Conservation (phyloP, 2,797 vertebrate species). For the Gymnothorax reevesii region DNA sequence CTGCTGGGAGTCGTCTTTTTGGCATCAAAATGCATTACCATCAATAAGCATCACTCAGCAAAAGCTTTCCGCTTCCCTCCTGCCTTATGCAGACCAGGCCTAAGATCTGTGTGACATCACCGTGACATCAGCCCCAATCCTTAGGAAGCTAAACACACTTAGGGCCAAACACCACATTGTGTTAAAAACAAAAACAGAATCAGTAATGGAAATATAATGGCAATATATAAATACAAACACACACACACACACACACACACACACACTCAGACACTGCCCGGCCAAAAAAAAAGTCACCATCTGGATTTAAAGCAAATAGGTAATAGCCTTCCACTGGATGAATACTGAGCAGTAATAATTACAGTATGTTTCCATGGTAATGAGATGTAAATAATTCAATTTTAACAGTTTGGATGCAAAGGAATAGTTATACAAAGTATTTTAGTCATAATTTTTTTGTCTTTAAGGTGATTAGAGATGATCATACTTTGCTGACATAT, state of each 20-base stretch:
- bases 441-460: background rate
- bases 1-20: background rate
- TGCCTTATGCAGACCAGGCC: background rate
- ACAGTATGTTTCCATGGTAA: background rate
- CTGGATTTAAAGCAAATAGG: too few relatives aligned
- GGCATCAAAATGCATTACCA: background rate
- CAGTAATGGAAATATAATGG: too few relatives aligned
- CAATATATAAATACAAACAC: too few relatives aligned
- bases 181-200: background rate
- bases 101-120: background rate
- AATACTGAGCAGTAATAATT: too few relatives aligned
- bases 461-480: background rate
- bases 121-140: background rate
- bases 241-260: too few relatives aligned
- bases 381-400: conserved; percentile 15
- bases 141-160: too few relatives aligned
- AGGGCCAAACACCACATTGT: background rate
- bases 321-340: too few relatives aligned
- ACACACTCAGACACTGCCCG: too few relatives aligned
- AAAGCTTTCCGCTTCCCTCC: background rate
- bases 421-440: background rate
- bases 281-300: too few relatives aligned
- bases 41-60: background rate
- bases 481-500: background rate
- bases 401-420: background rate